These are phyloP conservation scores for Trichoplax adhaerens DNA, from an alignment of 37 sponge, comb jelly and placozoan species.

Conservation along the genomic window DNA sequence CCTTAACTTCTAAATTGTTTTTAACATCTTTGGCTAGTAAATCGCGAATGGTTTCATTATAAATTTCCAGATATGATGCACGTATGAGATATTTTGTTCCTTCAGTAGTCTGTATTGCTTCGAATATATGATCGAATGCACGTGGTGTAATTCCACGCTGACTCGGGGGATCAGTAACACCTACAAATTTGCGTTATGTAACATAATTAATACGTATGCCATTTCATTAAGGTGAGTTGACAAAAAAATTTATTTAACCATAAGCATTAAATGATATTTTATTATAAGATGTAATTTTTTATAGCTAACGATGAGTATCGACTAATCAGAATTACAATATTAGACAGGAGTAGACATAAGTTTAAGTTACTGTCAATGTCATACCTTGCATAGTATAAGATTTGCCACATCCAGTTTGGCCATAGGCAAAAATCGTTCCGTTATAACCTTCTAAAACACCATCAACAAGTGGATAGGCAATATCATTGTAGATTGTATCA, in stretches of 20 bases:
- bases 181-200: slow-evolving; percentile 2
- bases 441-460: slow-evolving; percentile 80
- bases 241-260: neutral
- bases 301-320: no score
- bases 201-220: neutral
- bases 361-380: no score
- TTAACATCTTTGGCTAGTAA: slow-evolving; percentile 39
- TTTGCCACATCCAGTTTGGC: slow-evolving; percentile 97
- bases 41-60: slow-evolving; percentile 94
- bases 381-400: slow-evolving; percentile 71
- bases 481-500: slow-evolving; percentile 75
- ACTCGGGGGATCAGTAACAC: slow-evolving; percentile 48
- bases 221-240: neutral
- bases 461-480: slow-evolving; percentile 78
- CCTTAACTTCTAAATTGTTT: neutral
- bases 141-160: slow-evolving; percentile 86
- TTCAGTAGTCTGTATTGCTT: slow-evolving; percentile 38
- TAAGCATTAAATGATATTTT: neutral
- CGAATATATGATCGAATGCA: slow-evolving; percentile 87
- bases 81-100: slow-evolving; percentile 56
- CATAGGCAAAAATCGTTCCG: slow-evolving; percentile 95
- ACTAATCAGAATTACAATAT: no score
- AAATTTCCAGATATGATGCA: slow-evolving; percentile 88
- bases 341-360: no score
- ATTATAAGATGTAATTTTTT: neutral